phyloP scores from a whole-genome alignment of 2,888 invertebrate species.

The Anticlea derivata region DNA sequence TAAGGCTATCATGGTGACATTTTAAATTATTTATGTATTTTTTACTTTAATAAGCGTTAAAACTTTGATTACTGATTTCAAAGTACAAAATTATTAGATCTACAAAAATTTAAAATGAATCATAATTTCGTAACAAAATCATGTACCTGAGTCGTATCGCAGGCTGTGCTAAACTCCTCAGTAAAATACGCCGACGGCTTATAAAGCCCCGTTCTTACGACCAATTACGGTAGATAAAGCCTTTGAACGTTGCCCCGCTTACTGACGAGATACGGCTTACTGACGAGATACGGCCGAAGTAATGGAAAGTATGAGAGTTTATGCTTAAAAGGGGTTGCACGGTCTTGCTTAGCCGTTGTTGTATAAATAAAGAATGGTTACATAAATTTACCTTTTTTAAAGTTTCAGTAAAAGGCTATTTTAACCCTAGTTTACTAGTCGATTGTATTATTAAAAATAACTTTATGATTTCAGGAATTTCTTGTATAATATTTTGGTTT shows the following conservation, averaged over 20 bases:
- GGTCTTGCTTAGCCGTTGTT: slow-evolving; percentile 40
- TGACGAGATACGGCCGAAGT: slow-evolving; percentile 41
- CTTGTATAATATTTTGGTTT: too few species aligned
- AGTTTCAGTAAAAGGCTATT: background rate
- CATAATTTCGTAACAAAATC: background rate
- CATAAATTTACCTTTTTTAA: background rate
- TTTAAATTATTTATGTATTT: too few species aligned
- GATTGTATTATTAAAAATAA: too few species aligned
- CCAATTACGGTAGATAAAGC: slow-evolving; percentile 73
- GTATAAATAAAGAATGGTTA: slow-evolving; percentile 18
- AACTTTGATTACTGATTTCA: too few species aligned
- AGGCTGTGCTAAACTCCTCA: slow-evolving; percentile 15
- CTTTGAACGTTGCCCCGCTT: slow-evolving; percentile 56
- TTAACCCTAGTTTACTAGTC: too few species aligned
- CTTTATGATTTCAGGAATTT: too few species aligned
- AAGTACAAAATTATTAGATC: background rate
- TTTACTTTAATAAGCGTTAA: too few species aligned
- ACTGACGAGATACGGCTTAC: slow-evolving; percentile 43
- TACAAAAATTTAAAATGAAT: too few species aligned
- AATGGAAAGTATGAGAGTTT: slow-evolving; percentile 46
- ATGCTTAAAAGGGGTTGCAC: slow-evolving; percentile 44
- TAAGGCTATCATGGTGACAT: too few species aligned
- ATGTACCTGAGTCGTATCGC: slow-evolving; percentile 17
- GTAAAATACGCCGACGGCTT: slow-evolving; percentile 52
- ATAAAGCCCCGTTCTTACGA: slow-evolving; percentile 68